Evolutionary conservation across 2,797 vertebrate genomes (phyloP), one percentile per base, ranked within the genome.

Genomic region (Trichosurus vulpecula): DNA sequence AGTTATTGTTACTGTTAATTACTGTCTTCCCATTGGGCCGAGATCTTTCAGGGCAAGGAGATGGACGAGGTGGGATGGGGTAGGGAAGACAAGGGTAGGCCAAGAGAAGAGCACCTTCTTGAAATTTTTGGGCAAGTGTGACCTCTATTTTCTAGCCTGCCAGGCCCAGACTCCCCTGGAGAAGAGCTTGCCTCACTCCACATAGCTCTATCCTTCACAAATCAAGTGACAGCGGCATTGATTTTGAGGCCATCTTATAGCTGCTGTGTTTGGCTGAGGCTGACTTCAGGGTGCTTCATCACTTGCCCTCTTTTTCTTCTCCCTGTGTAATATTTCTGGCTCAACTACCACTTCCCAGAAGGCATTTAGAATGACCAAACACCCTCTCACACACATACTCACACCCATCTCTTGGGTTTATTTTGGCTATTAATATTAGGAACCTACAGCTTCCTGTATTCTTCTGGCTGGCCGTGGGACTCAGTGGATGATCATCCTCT

Each of bases 221-320:
- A 56, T 87, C 92, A 58, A 52, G 55, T 90, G 87, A 47, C 87
- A 91, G 41, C 52, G 41, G 58, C 58, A 92, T 53, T 93, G 55
- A 92, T 89, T 89, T 94, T 31, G 92, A 94, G 90, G 66, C 54
- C 54, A 29, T 19, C 52, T 54, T 93, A n/a, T 35, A 89, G 51
- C 31, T 54, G 93, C 51, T 87, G 9, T 54, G 54, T 52, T 93
- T 55, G 94, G 61, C 52, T 95, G 29, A 30, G 27, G 41, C 12
- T 12, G 35, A 91, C 52, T 92, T 90, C 8, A 51, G 66, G 81
- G 53, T 16, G 22, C 47, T 87, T 91, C 95, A 90, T 96, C 30
- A 27, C 41, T 55, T 27, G 74, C 12, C 52, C 57, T 54, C 4
- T n/a, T 91, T 93, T 93, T 87, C 91, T 55, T 51, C 16, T 9